Conservation (phyloP, 2,888 invertebrate genomes). For the Lasioglossum morio region DNA sequence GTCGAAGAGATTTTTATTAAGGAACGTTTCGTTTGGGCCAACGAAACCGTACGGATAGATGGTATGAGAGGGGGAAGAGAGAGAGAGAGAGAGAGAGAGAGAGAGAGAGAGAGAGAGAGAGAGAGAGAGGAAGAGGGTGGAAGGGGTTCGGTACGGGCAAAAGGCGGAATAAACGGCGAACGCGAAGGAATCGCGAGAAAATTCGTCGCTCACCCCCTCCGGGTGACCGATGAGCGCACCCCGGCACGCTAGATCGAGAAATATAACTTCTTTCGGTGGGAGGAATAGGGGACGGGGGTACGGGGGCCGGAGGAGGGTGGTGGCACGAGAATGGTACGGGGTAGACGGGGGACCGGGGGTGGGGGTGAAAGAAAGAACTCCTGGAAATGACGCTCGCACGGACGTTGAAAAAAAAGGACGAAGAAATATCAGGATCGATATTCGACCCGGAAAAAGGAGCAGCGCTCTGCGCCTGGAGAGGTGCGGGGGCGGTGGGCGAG, state of each 20-base stretch:
- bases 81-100: background rate
- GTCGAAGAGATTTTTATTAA: slow-evolving; percentile 15
- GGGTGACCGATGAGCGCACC: slow-evolving; percentile 49
- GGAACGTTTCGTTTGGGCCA: background rate
- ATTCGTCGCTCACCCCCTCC: slow-evolving; percentile 34
- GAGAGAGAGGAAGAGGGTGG: background rate
- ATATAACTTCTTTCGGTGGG: slow-evolving; percentile 69
- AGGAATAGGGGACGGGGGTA: background rate
- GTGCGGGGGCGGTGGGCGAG: slow-evolving; percentile 23
- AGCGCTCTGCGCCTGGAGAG: slow-evolving; percentile 51
- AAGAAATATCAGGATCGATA: slow-evolving; percentile 77
- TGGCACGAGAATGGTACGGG: slow-evolving; percentile 14
- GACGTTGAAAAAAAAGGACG: slow-evolving; percentile 70
- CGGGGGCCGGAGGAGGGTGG: background rate
- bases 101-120: background rate
- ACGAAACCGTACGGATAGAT: slow-evolving; percentile 1
- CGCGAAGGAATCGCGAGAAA: slow-evolving; percentile 51
- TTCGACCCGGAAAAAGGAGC: slow-evolving; percentile 77
- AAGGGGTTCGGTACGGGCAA: background rate
- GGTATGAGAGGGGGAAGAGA: background rate
- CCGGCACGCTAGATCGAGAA: slow-evolving; percentile 66
- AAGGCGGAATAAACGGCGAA: slow-evolving; percentile 35
- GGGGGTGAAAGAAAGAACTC: slow-evolving; percentile 59
- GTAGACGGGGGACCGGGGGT: background rate
- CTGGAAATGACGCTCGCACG: slow-evolving; percentile 73